These are phyloP conservation scores for Rhinoraja longicauda DNA, from an alignment of 2,797 vertebrate species.

Conservation along the genomic window DNA sequence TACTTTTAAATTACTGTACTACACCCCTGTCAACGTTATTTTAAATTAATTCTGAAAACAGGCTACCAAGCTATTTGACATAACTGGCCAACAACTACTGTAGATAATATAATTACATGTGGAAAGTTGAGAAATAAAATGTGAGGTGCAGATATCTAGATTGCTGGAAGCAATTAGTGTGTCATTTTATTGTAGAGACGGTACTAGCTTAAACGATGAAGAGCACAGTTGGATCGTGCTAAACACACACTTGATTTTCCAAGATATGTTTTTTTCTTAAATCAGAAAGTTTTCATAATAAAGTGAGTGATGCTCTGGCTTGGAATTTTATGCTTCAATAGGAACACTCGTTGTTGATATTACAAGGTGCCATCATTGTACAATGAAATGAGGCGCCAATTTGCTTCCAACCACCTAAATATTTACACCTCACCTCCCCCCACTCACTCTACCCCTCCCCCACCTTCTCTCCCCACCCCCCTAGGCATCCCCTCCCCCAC, in stretches of 20 bases:
- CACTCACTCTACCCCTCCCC: too few relatives aligned
- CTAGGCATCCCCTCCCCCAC: too few relatives aligned
- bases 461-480: too few relatives aligned
- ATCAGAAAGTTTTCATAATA: background rate
- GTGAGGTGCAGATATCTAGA: background rate
- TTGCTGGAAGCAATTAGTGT: background rate
- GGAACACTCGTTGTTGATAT: background rate
- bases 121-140: slow-evolving; percentile 31
- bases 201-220: background rate
- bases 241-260: slow-evolving; percentile 10
- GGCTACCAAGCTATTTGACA: slow-evolving; percentile 57
- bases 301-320: background rate
- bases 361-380: too few relatives aligned
- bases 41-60: slow-evolving; percentile 54
- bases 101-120: slow-evolving; percentile 59
- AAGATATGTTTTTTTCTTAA: background rate
- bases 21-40: slow-evolving; percentile 65
- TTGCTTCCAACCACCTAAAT: too few relatives aligned
- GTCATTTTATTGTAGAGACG: slow-evolving; percentile 2
- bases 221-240: background rate
- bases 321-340: background rate
- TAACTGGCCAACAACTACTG: slow-evolving; percentile 61
- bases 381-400: too few relatives aligned
- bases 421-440: too few relatives aligned
- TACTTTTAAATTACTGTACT: slow-evolving; percentile 75